Evolutionary conservation across 2,113 vertebrate species (phyloP).

Genomic region (Corythornis cristatus): DNA sequence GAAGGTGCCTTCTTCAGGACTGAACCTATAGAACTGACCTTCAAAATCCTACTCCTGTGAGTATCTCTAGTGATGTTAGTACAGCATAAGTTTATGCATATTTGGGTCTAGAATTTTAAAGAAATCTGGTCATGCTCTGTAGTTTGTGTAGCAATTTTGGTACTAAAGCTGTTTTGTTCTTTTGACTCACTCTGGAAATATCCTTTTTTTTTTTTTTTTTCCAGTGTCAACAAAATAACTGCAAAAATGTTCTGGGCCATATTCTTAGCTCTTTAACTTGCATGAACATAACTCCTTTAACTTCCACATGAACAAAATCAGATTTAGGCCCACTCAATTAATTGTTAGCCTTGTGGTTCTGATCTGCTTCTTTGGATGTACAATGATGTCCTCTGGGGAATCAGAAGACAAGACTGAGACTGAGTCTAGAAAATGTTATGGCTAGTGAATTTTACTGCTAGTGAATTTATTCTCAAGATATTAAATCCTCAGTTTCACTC

Average conservation of each 20-base stretch:
- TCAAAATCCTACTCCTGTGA: not conserved
- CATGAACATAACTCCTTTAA: not conserved
- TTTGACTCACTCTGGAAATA: not conserved
- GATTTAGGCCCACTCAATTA: not conserved
- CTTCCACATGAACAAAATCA: not conserved
- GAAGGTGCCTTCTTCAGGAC: not conserved
- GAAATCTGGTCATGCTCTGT: not conserved
- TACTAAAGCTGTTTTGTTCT: not conserved
- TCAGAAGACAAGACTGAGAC: not conserved
- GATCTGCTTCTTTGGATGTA: not conserved
- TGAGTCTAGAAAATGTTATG: not conserved
- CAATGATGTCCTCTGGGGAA: not conserved
- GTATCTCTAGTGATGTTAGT: not conserved
- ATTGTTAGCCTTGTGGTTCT: accelerated
- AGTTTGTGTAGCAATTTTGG: not conserved
- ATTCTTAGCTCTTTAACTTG: not conserved
- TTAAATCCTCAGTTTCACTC: not conserved
- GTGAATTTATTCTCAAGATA: slow-evolving; percentile 1
- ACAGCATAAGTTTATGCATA: not conserved
- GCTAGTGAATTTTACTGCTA: not conserved
- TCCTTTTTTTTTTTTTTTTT: not conserved
- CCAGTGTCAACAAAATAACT: not conserved
- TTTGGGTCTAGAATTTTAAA: not conserved
- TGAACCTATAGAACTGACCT: not conserved
- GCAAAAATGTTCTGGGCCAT: not conserved